Evolutionary conservation across 2,113 vertebrate species (phyloP).

Genomic region (Bostrychus sinensis): DNA sequence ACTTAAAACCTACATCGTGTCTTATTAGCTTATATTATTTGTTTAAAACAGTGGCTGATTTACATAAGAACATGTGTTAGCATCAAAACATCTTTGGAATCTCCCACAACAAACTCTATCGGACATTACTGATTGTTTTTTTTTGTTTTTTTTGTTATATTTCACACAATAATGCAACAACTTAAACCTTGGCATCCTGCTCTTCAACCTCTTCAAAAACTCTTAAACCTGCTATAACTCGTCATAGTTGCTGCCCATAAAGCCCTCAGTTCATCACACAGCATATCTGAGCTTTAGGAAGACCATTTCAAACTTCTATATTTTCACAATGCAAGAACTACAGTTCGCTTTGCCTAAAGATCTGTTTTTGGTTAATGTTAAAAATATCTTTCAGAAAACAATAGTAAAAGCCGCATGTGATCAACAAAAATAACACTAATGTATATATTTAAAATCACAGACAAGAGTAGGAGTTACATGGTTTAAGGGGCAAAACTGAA

Average conservation of each 20-base stretch:
- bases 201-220: slow-evolving; percentile 79
- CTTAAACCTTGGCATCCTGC: slow-evolving; percentile 81
- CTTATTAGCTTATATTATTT: slow-evolving; percentile 88
- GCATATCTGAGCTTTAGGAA: slow-evolving; percentile 24
- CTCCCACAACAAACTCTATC: slow-evolving; percentile 73
- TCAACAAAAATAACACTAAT: slow-evolving; percentile 56
- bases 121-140: slow-evolving; percentile 80
- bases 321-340: slow-evolving; percentile 44
- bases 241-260: slow-evolving; percentile 75
- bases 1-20: slow-evolving; percentile 59
- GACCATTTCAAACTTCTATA: slow-evolving; percentile 26
- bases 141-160: slow-evolving; percentile 24
- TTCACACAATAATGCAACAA: slow-evolving; percentile 46
- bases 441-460: slow-evolving; percentile 52
- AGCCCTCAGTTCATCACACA: slow-evolving; percentile 66
- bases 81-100: slow-evolving; percentile 87
- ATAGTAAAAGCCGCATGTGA: slow-evolving; percentile 63
- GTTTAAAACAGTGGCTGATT: slow-evolving; percentile 64
- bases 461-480: slow-evolving; percentile 31
- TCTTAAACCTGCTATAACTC: slow-evolving; percentile 81
- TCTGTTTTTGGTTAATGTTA: slow-evolving; percentile 64
- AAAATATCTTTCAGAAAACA: slow-evolving; percentile 40
- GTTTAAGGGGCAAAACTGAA: slow-evolving; percentile 28
- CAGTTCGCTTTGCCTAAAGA: slow-evolving; percentile 40
- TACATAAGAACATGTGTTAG: slow-evolving; percentile 50